Evolutionary conservation across 1,140 invertebrate species (phyloP), one percentile per base, ranked within the genome.

Genomic region (Brachionus manjavacas): DNA sequence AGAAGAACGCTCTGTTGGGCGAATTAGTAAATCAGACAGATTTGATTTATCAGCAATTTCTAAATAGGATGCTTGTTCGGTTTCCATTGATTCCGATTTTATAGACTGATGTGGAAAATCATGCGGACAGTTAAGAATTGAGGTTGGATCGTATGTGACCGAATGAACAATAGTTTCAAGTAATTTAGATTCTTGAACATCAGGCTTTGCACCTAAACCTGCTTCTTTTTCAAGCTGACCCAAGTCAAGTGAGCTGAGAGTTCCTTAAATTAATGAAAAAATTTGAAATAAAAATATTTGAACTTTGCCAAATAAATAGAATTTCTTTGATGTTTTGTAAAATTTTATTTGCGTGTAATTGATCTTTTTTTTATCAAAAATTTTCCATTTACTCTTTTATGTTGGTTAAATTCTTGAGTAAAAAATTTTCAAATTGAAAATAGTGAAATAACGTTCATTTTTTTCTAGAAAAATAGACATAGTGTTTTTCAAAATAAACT

Each of bases 61-160:
- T 20, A 81, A 64, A 28, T 39, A 31, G 6, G 20, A 31, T 41
- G 11, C 25, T 11, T 60, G 49, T 52, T 80, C 52, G 4, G 68
- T 72, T 41, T 72, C 68, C 68, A 72, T 68, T 4, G 66, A 68
- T 46, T 66, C 23, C 11, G 14, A n/a, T 68, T 83, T 31, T 46
- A 70, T 20, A 1, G 12, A 52, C 64, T 52, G 64, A 72, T 83
- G 60, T 25, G 41, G 41, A 28, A 68, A 52, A 83, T 83, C 81
- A 39, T 83, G 81, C 46, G 81, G 81, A 83, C 64, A 70, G 20
- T 83, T 83, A 3, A 83, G 20, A 83, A 83, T 52, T 4, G 46
- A 55, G 2, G 64, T 66, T n/a, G 81, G 81, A 83, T 83, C 81
- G 31, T 83, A 83, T 6, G 31, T 25, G 4, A 72, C 28, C 8